Evolutionary conservation across 2,888 invertebrate genomes (phyloP).

Genomic region (Heterodera filipjevi): DNA sequence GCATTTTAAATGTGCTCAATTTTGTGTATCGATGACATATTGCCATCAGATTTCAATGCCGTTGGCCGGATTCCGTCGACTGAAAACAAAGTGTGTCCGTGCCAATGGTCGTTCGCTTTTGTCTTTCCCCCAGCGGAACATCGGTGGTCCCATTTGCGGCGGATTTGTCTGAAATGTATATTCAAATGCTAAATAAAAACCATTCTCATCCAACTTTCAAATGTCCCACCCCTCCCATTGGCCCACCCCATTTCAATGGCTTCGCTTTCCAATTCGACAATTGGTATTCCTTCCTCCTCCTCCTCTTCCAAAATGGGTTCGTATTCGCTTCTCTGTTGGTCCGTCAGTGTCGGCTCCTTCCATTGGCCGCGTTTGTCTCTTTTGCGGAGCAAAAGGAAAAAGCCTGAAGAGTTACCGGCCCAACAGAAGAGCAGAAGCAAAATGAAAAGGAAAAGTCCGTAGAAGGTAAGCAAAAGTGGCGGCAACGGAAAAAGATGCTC

Average conservation of each 20-base stretch:
- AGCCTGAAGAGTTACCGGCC: constrained; percentile 8
- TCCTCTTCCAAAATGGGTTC: constrained; percentile 8
- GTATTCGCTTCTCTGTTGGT: constrained; percentile 1
- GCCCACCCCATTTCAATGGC: not conserved
- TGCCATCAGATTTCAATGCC: not conserved
- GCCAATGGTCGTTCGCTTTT: not conserved
- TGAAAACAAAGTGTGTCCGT: not conserved
- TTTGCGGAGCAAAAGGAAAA: not conserved
- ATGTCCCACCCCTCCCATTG: not conserved
- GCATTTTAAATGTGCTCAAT: not conserved
- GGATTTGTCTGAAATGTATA: not conserved
- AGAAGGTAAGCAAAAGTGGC: not conserved
- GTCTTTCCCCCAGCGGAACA: not conserved
- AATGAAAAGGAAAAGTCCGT: not conserved
- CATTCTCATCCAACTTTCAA: no score
- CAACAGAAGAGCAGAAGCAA: constrained; percentile 2
- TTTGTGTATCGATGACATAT: not conserved
- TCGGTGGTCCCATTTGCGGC: not conserved
- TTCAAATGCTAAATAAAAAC: no score
- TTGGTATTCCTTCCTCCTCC: not conserved
- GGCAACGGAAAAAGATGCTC: not conserved
- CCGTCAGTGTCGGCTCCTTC: not conserved
- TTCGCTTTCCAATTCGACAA: not conserved
- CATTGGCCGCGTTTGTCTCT: constrained; percentile 1
- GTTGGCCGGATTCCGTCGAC: not conserved